A percentile compares a stretch with the other conserved stretches of the same genome.
Conservation (phyloP, 2,113 vertebrate genomes). For the Orientallactaga bullata region DNA sequence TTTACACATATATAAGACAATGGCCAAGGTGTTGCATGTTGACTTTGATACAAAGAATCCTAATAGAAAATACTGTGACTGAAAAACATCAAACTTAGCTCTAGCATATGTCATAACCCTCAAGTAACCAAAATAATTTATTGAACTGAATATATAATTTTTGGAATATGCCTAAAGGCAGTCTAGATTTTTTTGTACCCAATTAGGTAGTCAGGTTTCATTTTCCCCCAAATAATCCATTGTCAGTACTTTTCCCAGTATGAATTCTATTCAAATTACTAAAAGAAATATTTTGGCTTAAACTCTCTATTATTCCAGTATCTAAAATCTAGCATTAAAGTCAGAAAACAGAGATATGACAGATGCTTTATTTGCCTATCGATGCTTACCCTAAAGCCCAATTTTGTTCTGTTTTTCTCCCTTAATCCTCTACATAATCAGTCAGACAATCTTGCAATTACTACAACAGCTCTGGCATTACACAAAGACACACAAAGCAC, state of each 20-base stretch:
- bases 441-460: constrained; percentile 40
- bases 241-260: constrained; percentile 41
- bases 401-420: constrained; percentile 4
- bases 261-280: constrained; percentile 35
- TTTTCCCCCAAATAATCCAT: neutral
- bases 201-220: neutral
- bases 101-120: neutral
- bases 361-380: constrained; percentile 45
- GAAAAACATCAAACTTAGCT: neutral
- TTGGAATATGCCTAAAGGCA: neutral
- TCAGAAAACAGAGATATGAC: neutral
- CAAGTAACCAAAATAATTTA: constrained; percentile 48
- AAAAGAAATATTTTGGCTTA: constrained; percentile 35
- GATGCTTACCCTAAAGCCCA: neutral
- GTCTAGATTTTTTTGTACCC: constrained; percentile 5
- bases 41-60: neutral
- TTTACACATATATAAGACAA: neutral
- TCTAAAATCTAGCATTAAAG: constrained; percentile 41
- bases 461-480: neutral
- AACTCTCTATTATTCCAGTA: neutral
- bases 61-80: neutral
- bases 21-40: neutral
- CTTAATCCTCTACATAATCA: constrained; percentile 33
- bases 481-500: neutral
- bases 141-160: constrained; percentile 43